A percentile compares a stretch with the other conserved stretches of the same genome.
Evolutionary conservation across 2,888 invertebrate species (phyloP).

Genomic region (Parnassius smintheus): DNA sequence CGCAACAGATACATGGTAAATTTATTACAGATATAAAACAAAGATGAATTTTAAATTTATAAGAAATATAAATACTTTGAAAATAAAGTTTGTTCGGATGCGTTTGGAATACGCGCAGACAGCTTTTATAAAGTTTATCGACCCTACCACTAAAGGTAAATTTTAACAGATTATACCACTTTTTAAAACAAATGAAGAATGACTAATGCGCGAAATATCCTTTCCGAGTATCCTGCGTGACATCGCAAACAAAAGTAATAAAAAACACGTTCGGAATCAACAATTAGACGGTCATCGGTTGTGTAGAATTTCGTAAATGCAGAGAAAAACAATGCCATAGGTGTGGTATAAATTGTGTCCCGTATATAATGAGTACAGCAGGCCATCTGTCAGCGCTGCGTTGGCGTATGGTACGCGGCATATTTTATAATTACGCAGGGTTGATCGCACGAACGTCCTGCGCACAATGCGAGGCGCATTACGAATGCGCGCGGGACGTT

Average conservation of each 20-base stretch:
- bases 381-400: conserved; percentile 62
- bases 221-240: conserved; percentile 70
- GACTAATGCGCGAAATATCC: conserved; percentile 71
- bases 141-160: conserved; percentile 38
- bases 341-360: conserved; percentile 64
- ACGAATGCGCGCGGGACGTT: conserved; percentile 47
- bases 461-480: conserved; percentile 59
- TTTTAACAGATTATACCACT: conserved; percentile 50
- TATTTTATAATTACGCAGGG: conserved; percentile 66
- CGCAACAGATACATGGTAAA: conserved; percentile 32
- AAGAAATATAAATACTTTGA: conserved; percentile 37
- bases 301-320: conserved; percentile 64
- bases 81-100: conserved; percentile 37
- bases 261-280: conserved; percentile 62
- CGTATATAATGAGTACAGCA: conserved; percentile 54
- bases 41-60: conserved; percentile 42
- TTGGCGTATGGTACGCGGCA: conserved; percentile 50
- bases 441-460: conserved; percentile 63
- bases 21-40: conserved; percentile 42
- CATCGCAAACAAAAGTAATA: conserved; percentile 67
- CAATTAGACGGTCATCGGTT: conserved; percentile 51
- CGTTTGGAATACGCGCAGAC: conserved; percentile 35
- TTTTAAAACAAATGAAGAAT: conserved; percentile 49
- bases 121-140: conserved; percentile 34
- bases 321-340: conserved; percentile 66